Conservation (phyloP, 2,888 invertebrate genomes). For the Ormia ochracea region DNA sequence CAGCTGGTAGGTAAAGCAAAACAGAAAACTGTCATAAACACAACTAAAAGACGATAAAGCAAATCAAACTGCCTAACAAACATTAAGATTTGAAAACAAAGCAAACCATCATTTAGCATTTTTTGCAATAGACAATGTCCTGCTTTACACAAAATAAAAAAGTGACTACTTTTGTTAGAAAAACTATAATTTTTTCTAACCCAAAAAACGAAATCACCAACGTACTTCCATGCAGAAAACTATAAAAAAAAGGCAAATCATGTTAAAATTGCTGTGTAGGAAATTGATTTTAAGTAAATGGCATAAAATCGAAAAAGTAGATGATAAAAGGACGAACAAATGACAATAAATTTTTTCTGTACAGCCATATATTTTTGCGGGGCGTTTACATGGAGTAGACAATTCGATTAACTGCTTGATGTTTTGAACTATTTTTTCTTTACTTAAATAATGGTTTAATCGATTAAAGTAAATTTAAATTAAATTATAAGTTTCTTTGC, state of each 20-base stretch:
- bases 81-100: background rate
- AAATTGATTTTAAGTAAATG: slow-evolving; percentile 59
- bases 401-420: too few relatives aligned
- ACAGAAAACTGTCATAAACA: slow-evolving; percentile 31
- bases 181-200: background rate
- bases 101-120: background rate
- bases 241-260: slow-evolving; percentile 15
- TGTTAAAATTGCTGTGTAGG: slow-evolving; percentile 36
- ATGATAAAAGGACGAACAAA: background rate
- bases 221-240: background rate
- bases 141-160: background rate
- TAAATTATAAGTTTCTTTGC: too few relatives aligned
- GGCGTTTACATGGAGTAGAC: too few relatives aligned
- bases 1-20: background rate
- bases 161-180: too few relatives aligned
- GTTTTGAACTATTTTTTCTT: too few relatives aligned
- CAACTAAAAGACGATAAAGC: slow-evolving; percentile 10
- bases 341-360: background rate
- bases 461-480: too few relatives aligned
- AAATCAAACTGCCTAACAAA: slow-evolving; percentile 29
- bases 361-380: too few relatives aligned
- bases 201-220: background rate
- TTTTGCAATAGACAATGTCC: slow-evolving; percentile 24
- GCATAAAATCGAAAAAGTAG: background rate
- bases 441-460: too few relatives aligned